Conservation (phyloP, 2,113 vertebrate genomes). For the Megaleporinus macrocephalus region DNA sequence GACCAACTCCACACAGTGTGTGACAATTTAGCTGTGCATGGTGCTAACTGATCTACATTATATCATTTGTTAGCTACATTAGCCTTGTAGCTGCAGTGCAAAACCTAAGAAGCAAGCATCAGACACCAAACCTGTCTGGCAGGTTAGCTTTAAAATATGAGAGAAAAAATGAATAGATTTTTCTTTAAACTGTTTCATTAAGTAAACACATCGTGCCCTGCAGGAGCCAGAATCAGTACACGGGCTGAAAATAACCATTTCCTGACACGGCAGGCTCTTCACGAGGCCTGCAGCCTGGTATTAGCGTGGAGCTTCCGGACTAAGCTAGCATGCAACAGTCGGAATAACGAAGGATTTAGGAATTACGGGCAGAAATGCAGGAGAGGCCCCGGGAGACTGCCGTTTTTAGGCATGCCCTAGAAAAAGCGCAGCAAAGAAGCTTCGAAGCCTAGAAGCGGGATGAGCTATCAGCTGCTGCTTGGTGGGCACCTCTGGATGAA, state of each 20-base stretch:
- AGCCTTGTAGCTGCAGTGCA: not conserved
- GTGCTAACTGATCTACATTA: not conserved
- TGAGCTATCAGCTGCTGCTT: not conserved
- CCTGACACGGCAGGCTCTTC: slow-evolving; percentile 40
- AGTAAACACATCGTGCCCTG: not conserved
- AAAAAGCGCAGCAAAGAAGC: not conserved
- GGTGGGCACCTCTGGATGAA: not conserved
- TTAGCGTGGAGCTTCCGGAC: not conserved
- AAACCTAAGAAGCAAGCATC: not conserved
- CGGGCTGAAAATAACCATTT: slow-evolving; percentile 40
- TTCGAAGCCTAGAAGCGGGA: not conserved
- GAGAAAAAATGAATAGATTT: not conserved
- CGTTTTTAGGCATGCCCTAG: slow-evolving; percentile 1
- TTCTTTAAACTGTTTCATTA: not conserved
- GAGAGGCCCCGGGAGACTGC: not conserved
- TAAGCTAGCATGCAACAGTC: slow-evolving; percentile 6
- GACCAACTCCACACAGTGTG: no score
- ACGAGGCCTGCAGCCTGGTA: slow-evolving; percentile 1
- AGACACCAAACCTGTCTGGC: no score
- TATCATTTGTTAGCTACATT: not conserved
- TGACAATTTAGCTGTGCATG: no score
- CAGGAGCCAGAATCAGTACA: slow-evolving; percentile 30
- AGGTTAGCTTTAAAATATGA: no score
- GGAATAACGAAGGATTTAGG: slow-evolving; percentile 19
- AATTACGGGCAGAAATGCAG: not conserved